Conservation (phyloP, 2,888 invertebrate genomes). For the Actias luna region DNA sequence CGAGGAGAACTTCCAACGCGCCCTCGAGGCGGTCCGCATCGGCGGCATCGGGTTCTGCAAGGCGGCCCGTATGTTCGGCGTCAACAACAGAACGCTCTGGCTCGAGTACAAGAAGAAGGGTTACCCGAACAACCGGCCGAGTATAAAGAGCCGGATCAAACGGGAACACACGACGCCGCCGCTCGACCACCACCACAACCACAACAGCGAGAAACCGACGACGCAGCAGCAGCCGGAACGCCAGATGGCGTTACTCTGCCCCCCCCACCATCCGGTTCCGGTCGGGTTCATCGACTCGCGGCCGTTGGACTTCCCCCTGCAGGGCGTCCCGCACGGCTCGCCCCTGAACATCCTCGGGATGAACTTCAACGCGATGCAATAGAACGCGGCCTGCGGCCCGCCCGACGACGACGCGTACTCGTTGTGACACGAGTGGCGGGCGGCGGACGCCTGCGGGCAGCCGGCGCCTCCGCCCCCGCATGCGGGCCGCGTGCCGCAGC, state of each 20-base stretch:
- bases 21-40: conserved; percentile 90
- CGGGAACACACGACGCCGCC: conserved; percentile 85
- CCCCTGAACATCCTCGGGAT: conserved; percentile 88
- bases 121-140: conserved; percentile 90
- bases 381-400: conserved; percentile 72
- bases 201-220: too few species aligned
- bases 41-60: conserved; percentile 94
- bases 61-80: conserved; percentile 91
- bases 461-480: conserved; percentile 30
- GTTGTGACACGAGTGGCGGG: conserved; percentile 71
- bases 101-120: conserved; percentile 92
- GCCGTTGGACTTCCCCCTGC: conserved; percentile 86
- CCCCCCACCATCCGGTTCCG: conserved; percentile 84
- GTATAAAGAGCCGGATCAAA: conserved; percentile 88
- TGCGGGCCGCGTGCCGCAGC: conserved; percentile 6
- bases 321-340: conserved; percentile 82
- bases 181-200: conserved; percentile 74
- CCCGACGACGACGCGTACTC: conserved; percentile 49
- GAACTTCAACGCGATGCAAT: conserved; percentile 90
- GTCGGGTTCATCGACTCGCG: conserved; percentile 87
- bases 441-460: conserved; percentile 36
- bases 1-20: conserved; percentile 91
- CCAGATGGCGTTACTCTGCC: conserved; percentile 82
- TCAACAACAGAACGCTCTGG: conserved; percentile 93
- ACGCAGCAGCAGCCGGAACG: conserved; percentile 54